A percentile compares a stretch with the other conserved stretches of the same genome.
Evolutionary conservation across 1,140 invertebrate genomes (phyloP).

Genomic region (Heliconius melpomene): DNA sequence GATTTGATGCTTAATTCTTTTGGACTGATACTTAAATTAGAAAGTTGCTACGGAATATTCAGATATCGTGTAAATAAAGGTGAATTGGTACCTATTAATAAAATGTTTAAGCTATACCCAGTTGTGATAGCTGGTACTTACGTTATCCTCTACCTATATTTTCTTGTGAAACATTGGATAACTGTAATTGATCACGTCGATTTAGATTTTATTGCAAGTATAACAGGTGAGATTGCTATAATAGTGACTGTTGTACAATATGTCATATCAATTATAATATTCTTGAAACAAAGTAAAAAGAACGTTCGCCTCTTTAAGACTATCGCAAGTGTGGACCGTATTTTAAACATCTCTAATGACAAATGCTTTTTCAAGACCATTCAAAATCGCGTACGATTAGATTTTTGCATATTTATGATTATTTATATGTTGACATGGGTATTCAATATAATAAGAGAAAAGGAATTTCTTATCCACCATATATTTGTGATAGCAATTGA

Average conservation of each 20-base stretch:
- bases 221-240: not conserved
- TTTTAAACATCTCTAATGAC: slow-evolving; percentile 43
- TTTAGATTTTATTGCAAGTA: not conserved
- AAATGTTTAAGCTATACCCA: not conserved
- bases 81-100: not conserved
- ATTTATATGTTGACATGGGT: not conserved
- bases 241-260: not conserved
- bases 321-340: slow-evolving; percentile 48
- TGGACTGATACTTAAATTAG: not conserved
- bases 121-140: not conserved
- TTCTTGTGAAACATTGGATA: not conserved
- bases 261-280: not conserved
- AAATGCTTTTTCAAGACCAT: slow-evolving; percentile 45
- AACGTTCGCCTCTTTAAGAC: slow-evolving; percentile 48
- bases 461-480: not conserved
- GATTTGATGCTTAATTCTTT: not conserved
- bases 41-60: not conserved
- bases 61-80: not conserved
- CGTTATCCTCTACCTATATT: not conserved
- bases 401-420: slow-evolving; percentile 22
- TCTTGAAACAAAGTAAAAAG: not conserved
- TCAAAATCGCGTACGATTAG: slow-evolving; percentile 36
- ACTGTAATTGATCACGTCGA: not conserved
- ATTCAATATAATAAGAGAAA: not conserved
- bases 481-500: slow-evolving; percentile 42